A percentile compares a stretch with the other conserved stretches of the same genome.
phyloP scores from a whole-genome alignment of 2,797 vertebrate species.

The Antrozous pallidus region DNA sequence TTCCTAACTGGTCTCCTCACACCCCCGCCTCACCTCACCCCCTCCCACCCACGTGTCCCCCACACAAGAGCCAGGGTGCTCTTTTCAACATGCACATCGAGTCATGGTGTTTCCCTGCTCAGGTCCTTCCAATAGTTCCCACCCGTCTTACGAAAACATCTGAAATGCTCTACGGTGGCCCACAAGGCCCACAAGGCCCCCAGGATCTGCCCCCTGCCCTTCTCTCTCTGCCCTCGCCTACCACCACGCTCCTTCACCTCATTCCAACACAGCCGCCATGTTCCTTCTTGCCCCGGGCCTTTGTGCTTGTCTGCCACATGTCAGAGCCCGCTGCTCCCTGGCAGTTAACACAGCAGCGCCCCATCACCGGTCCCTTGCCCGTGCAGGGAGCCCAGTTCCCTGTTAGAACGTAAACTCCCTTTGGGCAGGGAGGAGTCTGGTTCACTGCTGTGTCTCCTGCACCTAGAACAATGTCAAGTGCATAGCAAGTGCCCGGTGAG shows the following conservation, averaged over 20 bases:
- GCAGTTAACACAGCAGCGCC: too few relatives aligned
- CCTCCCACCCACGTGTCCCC: background rate
- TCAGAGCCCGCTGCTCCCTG: background rate
- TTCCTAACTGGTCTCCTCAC: background rate
- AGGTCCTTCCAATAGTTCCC: background rate
- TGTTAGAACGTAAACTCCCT: background rate
- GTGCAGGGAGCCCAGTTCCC: background rate
- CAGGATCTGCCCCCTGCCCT: fast-evolving
- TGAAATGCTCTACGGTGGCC: background rate
- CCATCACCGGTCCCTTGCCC: background rate
- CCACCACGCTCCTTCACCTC: background rate
- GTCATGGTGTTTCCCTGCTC: background rate
- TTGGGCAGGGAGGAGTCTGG: background rate
- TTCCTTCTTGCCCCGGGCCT: background rate
- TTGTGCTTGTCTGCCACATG: background rate
- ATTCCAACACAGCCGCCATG: background rate
- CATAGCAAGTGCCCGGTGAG: background rate
- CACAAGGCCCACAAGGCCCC: too few relatives aligned
- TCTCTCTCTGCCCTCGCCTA: background rate
- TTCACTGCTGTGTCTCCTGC: background rate
- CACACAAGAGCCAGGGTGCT: background rate
- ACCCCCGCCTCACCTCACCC: too few relatives aligned
- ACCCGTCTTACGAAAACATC: background rate
- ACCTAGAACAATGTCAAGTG: background rate
- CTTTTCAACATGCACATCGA: background rate